These are phyloP conservation scores for Smittia sp. DNA, from an alignment of 2,888 invertebrate genomes.

Conservation along the genomic window DNA sequence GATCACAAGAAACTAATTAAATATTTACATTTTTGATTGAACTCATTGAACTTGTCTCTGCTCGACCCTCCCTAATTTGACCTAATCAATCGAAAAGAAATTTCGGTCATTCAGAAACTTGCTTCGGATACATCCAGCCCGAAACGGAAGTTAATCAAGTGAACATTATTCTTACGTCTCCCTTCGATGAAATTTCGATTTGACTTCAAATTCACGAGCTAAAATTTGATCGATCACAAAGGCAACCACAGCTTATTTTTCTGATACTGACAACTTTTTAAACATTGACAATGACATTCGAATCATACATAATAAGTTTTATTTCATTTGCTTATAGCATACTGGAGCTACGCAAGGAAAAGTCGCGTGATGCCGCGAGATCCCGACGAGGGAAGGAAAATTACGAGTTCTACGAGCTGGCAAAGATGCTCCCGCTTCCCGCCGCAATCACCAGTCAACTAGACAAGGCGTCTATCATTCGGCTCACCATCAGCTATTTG, in stretches of 20 bases:
- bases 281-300: not conserved
- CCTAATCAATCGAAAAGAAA: constrained; percentile 32
- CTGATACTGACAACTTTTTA: constrained; percentile 14
- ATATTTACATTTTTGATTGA: constrained; percentile 34
- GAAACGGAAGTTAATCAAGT: constrained; percentile 38
- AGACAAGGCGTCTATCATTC: constrained; percentile 94
- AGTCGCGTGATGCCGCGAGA: constrained; percentile 88
- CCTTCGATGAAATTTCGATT: not conserved
- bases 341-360: constrained; percentile 89
- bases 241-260: not conserved
- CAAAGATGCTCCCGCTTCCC: constrained; percentile 87
- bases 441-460: constrained; percentile 91
- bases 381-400: constrained; percentile 92
- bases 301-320: constrained; percentile 12
- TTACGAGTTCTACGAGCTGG: constrained; percentile 94
- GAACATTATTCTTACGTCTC: constrained; percentile 16
- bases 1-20: constrained; percentile 17
- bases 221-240: constrained; percentile 29
- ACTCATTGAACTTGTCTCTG: not conserved
- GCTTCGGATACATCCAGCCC: constrained; percentile 10
- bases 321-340: constrained; percentile 68
- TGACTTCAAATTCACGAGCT: not conserved
- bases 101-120: constrained; percentile 33
- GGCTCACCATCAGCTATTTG: constrained; percentile 93
- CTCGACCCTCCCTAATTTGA: constrained; percentile 28